Conservation (phyloP, 2,797 vertebrate genomes). For the Cheirogaleus major region DNA sequence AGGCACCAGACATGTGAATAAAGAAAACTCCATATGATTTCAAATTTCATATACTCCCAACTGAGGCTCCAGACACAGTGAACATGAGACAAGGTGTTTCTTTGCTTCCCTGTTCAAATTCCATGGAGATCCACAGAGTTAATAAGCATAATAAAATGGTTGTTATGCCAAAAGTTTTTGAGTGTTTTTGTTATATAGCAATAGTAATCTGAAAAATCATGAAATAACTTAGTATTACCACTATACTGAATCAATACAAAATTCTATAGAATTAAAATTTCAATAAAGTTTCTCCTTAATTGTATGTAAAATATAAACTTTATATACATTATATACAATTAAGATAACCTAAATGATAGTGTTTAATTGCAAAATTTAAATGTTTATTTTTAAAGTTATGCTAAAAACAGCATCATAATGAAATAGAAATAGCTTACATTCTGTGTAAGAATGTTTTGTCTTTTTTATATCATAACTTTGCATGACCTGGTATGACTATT, state of each 20-base stretch:
- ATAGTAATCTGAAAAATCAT: neutral
- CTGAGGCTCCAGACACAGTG: neutral
- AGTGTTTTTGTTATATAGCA: neutral
- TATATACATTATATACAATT: neutral
- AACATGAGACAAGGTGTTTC: neutral
- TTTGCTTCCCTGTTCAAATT: neutral
- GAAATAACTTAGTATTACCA: neutral
- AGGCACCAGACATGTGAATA: neutral
- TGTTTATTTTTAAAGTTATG: neutral
- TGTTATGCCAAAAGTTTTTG: neutral
- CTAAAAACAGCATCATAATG: neutral
- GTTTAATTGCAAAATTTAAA: neutral
- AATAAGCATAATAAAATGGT: neutral
- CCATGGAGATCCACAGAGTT: neutral
- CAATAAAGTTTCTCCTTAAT: neutral
- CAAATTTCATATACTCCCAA: neutral
- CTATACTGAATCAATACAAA: neutral
- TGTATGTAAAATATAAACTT: too few relatives aligned
- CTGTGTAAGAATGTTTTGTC: neutral
- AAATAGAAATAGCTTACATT: neutral
- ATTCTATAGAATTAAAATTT: neutral
- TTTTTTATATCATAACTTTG: neutral
- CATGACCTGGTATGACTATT: neutral
- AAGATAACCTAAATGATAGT: neutral
- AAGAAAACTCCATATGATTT: neutral